Evolutionary conservation across 2,797 vertebrate genomes (phyloP).

Genomic region (Molothrus aeneus): DNA sequence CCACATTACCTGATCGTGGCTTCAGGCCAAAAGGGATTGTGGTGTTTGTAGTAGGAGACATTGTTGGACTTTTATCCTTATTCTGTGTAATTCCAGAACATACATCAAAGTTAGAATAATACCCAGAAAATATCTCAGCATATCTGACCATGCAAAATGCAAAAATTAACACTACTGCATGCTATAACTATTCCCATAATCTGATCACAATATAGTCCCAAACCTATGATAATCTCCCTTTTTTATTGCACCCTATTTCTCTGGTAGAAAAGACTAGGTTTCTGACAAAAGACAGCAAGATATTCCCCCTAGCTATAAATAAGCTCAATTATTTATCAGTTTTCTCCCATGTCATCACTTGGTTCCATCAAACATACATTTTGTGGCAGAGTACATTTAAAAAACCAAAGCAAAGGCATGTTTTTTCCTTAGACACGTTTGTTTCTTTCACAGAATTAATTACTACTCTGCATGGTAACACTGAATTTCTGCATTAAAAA

Average conservation of each 20-base stretch:
- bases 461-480: neutral
- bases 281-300: neutral
- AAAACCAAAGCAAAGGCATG: neutral
- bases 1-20: slow-evolving; percentile 89
- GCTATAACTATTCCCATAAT: neutral
- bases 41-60: slow-evolving; percentile 74
- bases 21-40: slow-evolving; percentile 89
- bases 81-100: slow-evolving; percentile 74
- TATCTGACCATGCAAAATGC: neutral
- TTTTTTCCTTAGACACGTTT: neutral
- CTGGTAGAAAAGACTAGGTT: neutral
- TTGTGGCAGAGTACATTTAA: neutral
- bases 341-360: neutral
- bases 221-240: neutral
- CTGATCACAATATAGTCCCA: neutral
- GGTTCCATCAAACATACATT: neutral
- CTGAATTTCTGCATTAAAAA: neutral
- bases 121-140: neutral
- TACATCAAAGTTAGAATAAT: neutral
- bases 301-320: neutral
- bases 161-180: neutral
- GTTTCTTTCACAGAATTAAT: neutral
- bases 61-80: slow-evolving; percentile 75
- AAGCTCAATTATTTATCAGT: neutral
- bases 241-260: neutral